These are phyloP conservation scores for Plusia festucae DNA, from an alignment of 2,888 invertebrate genomes.

Conservation along the genomic window DNA sequence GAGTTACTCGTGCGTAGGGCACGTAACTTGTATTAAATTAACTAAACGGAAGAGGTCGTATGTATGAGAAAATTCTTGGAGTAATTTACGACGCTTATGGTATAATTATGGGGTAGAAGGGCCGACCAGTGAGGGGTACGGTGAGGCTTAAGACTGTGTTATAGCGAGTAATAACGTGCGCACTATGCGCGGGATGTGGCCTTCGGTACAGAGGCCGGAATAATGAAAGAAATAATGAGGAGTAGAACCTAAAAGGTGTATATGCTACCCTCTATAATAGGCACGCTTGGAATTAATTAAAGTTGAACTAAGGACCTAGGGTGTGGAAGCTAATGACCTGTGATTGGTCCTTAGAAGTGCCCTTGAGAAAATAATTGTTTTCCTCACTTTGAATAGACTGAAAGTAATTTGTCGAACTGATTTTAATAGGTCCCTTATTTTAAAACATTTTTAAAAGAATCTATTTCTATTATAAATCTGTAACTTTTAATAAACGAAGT, in stretches of 20 bases:
- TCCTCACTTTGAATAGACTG: conserved; percentile 13
- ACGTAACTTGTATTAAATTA: conserved; percentile 53
- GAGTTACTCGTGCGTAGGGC: conserved; percentile 21
- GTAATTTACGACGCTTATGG: conserved; percentile 61
- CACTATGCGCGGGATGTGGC: conserved; percentile 43
- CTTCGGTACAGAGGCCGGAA: conserved; percentile 41
- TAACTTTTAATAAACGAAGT: too few relatives aligned
- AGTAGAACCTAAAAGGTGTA: conserved; percentile 53
- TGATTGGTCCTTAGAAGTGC: conserved; percentile 43
- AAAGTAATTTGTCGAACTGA: neutral
- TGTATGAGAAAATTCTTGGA: conserved; percentile 60
- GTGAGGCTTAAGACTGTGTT: conserved; percentile 54
- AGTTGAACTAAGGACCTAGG: conserved; percentile 51
- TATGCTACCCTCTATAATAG: conserved; percentile 60
- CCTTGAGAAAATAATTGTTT: conserved; percentile 33
- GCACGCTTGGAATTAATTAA: conserved; percentile 64
- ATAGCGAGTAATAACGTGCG: conserved; percentile 57
- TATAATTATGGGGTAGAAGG: conserved; percentile 58
- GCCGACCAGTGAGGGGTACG: conserved; percentile 54
- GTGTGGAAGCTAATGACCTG: conserved; percentile 43
- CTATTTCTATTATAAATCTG: neutral
- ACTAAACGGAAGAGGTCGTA: conserved; percentile 55
- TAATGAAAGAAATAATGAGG: conserved; percentile 66
- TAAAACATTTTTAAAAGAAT: neutral
- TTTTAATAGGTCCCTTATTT: neutral